Percentiles rank a stretch among this genome's conserved stretches.
phyloP scores from a whole-genome alignment of 2,888 invertebrate genomes.

The Allygus modestus region DNA sequence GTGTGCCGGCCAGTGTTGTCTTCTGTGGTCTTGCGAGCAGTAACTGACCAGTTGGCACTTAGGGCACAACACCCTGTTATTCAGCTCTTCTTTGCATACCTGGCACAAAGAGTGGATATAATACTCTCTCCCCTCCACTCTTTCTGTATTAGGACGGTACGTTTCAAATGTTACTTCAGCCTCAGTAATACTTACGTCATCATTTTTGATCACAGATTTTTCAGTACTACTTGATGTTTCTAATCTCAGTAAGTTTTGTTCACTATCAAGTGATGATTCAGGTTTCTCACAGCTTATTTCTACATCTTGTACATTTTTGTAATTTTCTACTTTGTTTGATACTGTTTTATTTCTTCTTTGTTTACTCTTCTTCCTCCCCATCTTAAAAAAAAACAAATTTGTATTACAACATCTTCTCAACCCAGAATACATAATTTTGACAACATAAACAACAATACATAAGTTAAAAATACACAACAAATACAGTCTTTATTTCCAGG shows the following conservation, averaged over 20 bases:
- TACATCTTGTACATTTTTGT: not conserved
- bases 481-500: too few relatives aligned
- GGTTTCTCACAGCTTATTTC: constrained; percentile 10
- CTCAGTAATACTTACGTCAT: not conserved
- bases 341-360: not conserved
- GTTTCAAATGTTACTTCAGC: constrained; percentile 28
- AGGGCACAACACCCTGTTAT: constrained; percentile 12
- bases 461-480: too few relatives aligned
- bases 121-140: constrained; percentile 47
- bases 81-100: constrained; percentile 56
- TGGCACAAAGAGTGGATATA: constrained; percentile 61
- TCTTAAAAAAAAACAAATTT: constrained; percentile 18
- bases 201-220: not conserved
- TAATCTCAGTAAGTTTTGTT: not conserved
- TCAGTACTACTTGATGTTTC: constrained; percentile 5
- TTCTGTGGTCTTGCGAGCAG: constrained; percentile 80
- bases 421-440: too few relatives aligned
- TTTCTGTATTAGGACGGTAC: not conserved
- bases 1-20: constrained; percentile 79
- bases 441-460: too few relatives aligned
- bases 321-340: not conserved
- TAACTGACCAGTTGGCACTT: constrained; percentile 81
- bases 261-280: not conserved
- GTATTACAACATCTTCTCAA: not conserved
- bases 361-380: constrained; percentile 53